Evolutionary conservation across 2,888 invertebrate species (phyloP), one percentile per base, ranked within the genome.

Genomic region (Endotricha flammealis): DNA sequence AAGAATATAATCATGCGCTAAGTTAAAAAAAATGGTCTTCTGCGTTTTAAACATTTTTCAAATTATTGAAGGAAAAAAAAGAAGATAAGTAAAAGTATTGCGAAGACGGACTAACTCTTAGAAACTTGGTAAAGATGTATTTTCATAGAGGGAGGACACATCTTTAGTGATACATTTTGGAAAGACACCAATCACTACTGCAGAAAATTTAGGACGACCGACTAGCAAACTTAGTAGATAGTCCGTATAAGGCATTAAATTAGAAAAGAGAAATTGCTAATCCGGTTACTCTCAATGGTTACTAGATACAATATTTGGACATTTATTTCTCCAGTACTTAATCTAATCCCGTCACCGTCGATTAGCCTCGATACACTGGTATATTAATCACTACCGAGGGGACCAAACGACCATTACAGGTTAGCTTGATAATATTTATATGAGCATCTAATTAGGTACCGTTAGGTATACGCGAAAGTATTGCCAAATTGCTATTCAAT

Each of bases 291-390:
- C 17, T n/a, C n/a, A n/a, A 20, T 28, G 20, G 12, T 32, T 36
- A 39, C 39, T 30, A 35, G 44, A 32, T 46, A 42, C 49, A 48
- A 53, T 42, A 46, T 51, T 42, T 43, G 45, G 42, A 45, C 27
- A 50, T 51, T 56, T 53, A 54, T 51, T 51, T 63, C 48, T 41
- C 65, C 53, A 65, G 65, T 68, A 66, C 38, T 38, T 59, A 51
- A 60, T 71, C 66, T 53, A 56, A 52, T 44, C 46, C 47, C 51
- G 54, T 53, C 58, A 50, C 50, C 46, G 41, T 43, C 63, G 60
- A 72, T 75, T 76, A 73, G 57, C 71, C 70, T 64, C 46, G 47
- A 58, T 73, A 50, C 56, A 24, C 44, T 46, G 39, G 43, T 38
- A 47, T 59, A 63, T 64, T 57, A 68, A 69, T 63, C 58, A 54